Evolutionary conservation across 2,888 invertebrate genomes (phyloP).

Genomic region (Kuschelorhynchus macadamiae): DNA sequence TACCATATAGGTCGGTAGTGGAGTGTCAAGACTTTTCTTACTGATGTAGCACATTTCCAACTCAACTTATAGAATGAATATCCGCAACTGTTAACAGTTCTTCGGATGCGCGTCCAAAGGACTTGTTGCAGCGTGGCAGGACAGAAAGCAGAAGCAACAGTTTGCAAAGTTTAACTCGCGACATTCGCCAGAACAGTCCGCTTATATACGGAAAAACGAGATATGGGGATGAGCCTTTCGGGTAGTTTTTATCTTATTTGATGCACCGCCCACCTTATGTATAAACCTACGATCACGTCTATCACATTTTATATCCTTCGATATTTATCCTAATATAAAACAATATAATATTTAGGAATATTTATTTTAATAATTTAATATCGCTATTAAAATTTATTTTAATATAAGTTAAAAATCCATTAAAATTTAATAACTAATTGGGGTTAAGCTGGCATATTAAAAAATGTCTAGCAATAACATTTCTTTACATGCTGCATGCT

Average conservation of each 20-base stretch:
- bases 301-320: too few relatives aligned
- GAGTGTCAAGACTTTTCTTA: constrained; percentile 23
- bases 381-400: too few relatives aligned
- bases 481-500: too few relatives aligned
- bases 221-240: constrained; percentile 32
- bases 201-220: constrained; percentile 42
- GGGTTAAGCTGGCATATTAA: too few relatives aligned
- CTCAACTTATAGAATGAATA: background rate
- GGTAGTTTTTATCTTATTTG: constrained; percentile 29
- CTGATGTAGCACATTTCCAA: constrained; percentile 28
- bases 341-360: too few relatives aligned
- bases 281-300: background rate
- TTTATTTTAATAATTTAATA: too few relatives aligned
- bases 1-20: constrained; percentile 57
- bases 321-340: too few relatives aligned
- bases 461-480: too few relatives aligned
- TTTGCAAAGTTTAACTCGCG: constrained; percentile 45
- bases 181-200: constrained; percentile 39
- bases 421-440: too few relatives aligned
- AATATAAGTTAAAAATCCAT: too few relatives aligned
- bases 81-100: constrained; percentile 29
- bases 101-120: constrained; percentile 36
- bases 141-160: constrained; percentile 33
- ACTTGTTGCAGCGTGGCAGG: constrained; percentile 43
- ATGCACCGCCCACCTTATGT: constrained; percentile 22